A percentile compares a stretch with the other conserved stretches of the same genome.
Evolutionary conservation across 2,797 vertebrate species (phyloP).

Genomic region (Chloroceryle inda): DNA sequence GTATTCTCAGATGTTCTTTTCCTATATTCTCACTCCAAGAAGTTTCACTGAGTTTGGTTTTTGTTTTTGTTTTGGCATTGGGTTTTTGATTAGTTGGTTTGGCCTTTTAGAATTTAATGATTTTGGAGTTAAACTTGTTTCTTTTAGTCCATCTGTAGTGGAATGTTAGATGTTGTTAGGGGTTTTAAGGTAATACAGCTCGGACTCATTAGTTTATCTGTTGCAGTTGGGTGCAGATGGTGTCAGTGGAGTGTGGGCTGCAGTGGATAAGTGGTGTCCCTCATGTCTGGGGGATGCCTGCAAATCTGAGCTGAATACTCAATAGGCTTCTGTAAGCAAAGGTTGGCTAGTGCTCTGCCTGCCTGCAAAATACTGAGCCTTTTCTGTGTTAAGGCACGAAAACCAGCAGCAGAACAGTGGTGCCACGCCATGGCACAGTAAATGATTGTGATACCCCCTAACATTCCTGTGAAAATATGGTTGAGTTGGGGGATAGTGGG

Average conservation of each 20-base stretch:
- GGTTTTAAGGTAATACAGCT: neutral
- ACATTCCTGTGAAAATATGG: neutral
- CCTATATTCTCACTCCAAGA: no score
- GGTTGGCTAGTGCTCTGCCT: neutral
- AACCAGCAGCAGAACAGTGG: fast-evolving
- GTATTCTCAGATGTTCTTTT: no score
- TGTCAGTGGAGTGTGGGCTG: neutral
- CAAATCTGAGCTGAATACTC: neutral
- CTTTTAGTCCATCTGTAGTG: neutral
- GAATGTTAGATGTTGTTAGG: neutral
- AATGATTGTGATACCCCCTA: fast-evolving
- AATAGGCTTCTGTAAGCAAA: neutral
- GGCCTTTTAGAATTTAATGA: neutral
- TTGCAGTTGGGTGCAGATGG: neutral
- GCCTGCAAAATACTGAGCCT: neutral
- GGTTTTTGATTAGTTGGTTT: fast-evolving
- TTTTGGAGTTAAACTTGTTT: neutral
- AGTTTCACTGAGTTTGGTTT: neutral
- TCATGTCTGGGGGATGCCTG: neutral
- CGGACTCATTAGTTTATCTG: neutral
- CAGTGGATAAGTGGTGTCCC: fast-evolving
- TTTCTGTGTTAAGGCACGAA: neutral
- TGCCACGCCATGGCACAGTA: neutral
- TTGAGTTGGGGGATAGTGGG: neutral
- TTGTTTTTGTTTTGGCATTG: neutral